Evolutionary conservation across 2,888 invertebrate genomes (phyloP), one percentile per base, ranked within the genome.

Genomic region (Agrypnus murinus): DNA sequence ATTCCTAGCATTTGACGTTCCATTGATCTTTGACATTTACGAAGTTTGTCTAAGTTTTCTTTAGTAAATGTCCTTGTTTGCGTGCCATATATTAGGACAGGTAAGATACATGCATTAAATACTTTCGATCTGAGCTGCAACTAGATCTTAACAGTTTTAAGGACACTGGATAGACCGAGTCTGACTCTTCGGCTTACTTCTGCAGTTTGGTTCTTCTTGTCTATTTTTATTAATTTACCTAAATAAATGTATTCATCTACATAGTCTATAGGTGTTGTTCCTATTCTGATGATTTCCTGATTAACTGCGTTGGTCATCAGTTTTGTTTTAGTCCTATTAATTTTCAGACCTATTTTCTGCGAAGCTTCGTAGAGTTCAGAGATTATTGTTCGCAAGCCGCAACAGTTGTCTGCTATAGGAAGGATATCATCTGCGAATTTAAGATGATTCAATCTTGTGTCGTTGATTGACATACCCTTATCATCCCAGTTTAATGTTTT

Each of bases 401-500:
- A 19, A 10, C 36, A 8, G 10, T 10, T 36, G 7, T 36, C 7
- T 36, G 19, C 46, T 15, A 15, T 46, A 19, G 15, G 19, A 46
- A 46, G 17, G 46, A 46, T 46, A 19, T 46, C 46, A 19, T 46
- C 40, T 3, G 40, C 40, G n/a, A 50, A 19, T 50, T 31, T 50
- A 25, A 50, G 48, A 31, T 50, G 19, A 31, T 50, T 50, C 19
- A 50, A 31, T 50, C 48, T 4, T 31, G 10, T 31, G 19, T 25
- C 48, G 43, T 43, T 43, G 3, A 50, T 31, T 31, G 31, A n/a
- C 19, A 50, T 50, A 2, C 31, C 48, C 15, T 19, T 19, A 50
- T 50, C 31, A 25, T 50, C 48, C 48, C 48, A 50, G 19, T 50
- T 50, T 25, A 50, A 19, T 25, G 19, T n/a, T n/a, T n/a, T n/a